Conservation (phyloP, 2,797 vertebrate genomes). For the Hippopotamyrus pictus region DNA sequence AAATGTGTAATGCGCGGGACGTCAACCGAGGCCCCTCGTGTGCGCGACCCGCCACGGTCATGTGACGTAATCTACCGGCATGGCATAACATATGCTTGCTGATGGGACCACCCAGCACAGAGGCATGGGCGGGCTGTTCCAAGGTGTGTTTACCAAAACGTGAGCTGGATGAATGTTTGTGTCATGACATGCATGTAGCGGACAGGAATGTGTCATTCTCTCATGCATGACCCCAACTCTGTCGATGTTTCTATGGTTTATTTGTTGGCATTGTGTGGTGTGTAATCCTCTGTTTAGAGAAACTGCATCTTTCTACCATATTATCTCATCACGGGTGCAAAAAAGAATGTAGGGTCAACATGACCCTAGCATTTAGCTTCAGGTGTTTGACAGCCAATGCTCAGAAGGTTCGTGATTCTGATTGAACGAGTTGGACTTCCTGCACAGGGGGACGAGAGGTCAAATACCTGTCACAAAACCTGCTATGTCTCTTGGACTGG, state of each 20-base stretch:
- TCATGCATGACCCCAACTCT: background rate
- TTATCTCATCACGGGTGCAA: background rate
- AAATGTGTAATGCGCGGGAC: background rate
- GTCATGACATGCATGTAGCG: background rate
- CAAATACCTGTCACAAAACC: background rate
- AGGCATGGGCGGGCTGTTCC: background rate
- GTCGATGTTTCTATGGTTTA: background rate
- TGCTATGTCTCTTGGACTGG: background rate
- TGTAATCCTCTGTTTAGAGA: background rate
- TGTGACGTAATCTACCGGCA: background rate
- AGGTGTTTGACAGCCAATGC: background rate
- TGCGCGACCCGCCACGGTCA: background rate
- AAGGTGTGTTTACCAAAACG: background rate
- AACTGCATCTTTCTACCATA: background rate
- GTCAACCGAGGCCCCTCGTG: background rate
- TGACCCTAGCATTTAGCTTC: background rate
- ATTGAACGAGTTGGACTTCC: background rate
- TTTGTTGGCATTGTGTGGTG: background rate
- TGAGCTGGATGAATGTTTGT: background rate
- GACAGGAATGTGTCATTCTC: constrained; percentile 6
- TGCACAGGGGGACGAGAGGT: background rate
- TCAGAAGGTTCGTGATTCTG: background rate
- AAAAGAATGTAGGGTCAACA: background rate
- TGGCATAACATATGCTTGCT: background rate
- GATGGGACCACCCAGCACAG: background rate